phyloP scores from a whole-genome alignment of 1,140 invertebrate species.

The Drosophila nasuta region DNA sequence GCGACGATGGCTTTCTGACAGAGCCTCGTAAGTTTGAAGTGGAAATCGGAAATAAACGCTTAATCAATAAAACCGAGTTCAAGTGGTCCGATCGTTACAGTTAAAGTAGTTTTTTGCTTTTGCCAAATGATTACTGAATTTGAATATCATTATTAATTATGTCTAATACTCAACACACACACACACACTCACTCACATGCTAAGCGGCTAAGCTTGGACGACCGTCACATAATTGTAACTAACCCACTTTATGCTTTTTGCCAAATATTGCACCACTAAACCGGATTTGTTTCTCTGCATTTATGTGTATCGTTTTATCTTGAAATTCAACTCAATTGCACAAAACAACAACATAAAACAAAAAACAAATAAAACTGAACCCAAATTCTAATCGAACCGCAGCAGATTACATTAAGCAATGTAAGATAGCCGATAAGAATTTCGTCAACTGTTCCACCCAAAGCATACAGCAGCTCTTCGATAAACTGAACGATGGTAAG shows the following conservation, averaged over 20 bases:
- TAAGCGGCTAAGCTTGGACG: slow-evolving; percentile 3
- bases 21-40: slow-evolving; percentile 77
- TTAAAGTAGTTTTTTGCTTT: background rate
- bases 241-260: slow-evolving; percentile 56
- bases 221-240: slow-evolving; percentile 57
- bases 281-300: slow-evolving; percentile 69
- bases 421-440: slow-evolving; percentile 87
- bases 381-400: slow-evolving; percentile 83
- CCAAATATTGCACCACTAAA: slow-evolving; percentile 73
- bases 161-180: background rate
- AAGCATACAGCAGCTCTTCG: slow-evolving; percentile 88
- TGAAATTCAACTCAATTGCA: slow-evolving; percentile 48
- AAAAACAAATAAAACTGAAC: background rate
- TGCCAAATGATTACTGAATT: background rate
- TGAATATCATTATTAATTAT: background rate
- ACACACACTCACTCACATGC: background rate
- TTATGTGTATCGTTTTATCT: slow-evolving; percentile 51
- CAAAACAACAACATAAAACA: slow-evolving; percentile 9
- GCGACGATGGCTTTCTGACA: slow-evolving; percentile 69
- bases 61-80: background rate
- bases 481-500: slow-evolving; percentile 86
- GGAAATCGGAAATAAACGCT: background rate
- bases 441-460: slow-evolving; percentile 88
- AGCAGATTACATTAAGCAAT: slow-evolving; percentile 89
- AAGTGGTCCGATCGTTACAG: background rate